Evolutionary conservation across 2,797 vertebrate species (phyloP), one percentile per base, ranked within the genome.

Genomic region (Micrastur ruficollis): DNA sequence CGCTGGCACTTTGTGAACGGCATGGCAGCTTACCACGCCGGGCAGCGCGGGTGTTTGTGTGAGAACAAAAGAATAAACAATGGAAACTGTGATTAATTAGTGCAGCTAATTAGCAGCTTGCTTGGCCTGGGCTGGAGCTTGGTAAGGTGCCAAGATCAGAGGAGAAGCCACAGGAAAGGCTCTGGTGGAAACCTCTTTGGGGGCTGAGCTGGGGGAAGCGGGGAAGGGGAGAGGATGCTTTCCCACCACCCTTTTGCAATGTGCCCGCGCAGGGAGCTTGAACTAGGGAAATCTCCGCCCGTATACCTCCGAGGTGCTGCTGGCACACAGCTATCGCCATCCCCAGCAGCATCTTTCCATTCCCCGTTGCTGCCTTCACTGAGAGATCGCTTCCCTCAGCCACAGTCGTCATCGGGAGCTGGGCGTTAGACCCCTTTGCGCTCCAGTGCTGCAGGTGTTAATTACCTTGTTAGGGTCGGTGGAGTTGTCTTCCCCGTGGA

Each of bases 51-150:
- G 32, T 23, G 20, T 62, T 91, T 87, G 61, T 68, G 68, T 0
- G 0, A 95, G 89, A 88, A 95, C 72, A 88, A 83, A 94, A 63
- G 93, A 83, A 94, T 83, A 95, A 96, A 94, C 86, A 90, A 62
- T 59, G 86, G 84, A 92, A 95, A 92, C 86, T 67, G 83, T 89
- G 93, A 91, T 96, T 94, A 94, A 96, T 96, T 96, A 96, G 73
- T 7, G 2, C 38, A 49, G 74, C 89, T 92, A 86, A 96, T 95
- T 92, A 95, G 74, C 71, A 52, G 27, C 3, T 6, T 76, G 71
- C 83, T 73, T 55, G 74, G 92, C 86, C 74, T 47, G 58, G 82
- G 72, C 82, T 88, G 62, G 75, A 62, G 75, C 63, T 94, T 85
- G 89, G 70, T 74, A n/a, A 83, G 38, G 32, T 81, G 82, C 80